Evolutionary conservation across 2,888 invertebrate genomes (phyloP).

Genomic region (Theristus sp.): DNA sequence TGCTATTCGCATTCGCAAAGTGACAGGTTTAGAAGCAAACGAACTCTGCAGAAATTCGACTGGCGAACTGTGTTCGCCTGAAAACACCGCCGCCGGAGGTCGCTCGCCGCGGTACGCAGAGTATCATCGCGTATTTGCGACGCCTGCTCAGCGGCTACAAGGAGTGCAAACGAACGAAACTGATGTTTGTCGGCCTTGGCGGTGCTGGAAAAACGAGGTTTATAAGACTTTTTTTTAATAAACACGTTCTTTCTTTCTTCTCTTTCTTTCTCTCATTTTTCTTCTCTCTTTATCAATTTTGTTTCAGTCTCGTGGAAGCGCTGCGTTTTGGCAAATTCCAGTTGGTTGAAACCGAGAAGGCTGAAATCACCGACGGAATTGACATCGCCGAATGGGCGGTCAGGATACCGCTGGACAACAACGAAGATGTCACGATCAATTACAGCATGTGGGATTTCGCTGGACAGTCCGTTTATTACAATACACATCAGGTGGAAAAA

Average conservation of each 20-base stretch:
- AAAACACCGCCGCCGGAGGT: slow-evolving; percentile 4
- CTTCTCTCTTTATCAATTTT: slow-evolving; percentile 8
- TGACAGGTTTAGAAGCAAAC: background rate
- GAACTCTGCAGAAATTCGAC: background rate
- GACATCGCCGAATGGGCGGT: slow-evolving; percentile 30
- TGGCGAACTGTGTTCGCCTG: background rate
- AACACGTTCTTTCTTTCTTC: slow-evolving; percentile 9
- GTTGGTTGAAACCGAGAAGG: background rate
- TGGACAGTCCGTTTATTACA: slow-evolving; percentile 32
- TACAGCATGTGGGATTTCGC: slow-evolving; percentile 33
- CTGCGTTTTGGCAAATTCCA: slow-evolving; percentile 14
- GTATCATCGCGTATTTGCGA: slow-evolving; percentile 27
- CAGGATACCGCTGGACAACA: slow-evolving; percentile 5
- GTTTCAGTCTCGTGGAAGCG: slow-evolving; percentile 14
- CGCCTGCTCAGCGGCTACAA: slow-evolving; percentile 26
- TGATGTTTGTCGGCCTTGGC: slow-evolving; percentile 31
- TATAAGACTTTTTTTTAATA: too few species aligned
- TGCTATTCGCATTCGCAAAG: too few species aligned
- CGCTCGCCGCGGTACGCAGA: slow-evolving; percentile 18
- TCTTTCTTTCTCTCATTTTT: slow-evolving; percentile 16
- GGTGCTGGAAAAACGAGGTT: slow-evolving; percentile 32
- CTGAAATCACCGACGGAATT: slow-evolving; percentile 31
- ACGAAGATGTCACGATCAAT: slow-evolving; percentile 14
- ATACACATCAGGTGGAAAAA: slow-evolving; percentile 28
- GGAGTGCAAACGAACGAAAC: slow-evolving; percentile 27